These are phyloP conservation scores for Kradibia gibbosae DNA, from an alignment of 1,140 invertebrate genomes.

Conservation along the genomic window DNA sequence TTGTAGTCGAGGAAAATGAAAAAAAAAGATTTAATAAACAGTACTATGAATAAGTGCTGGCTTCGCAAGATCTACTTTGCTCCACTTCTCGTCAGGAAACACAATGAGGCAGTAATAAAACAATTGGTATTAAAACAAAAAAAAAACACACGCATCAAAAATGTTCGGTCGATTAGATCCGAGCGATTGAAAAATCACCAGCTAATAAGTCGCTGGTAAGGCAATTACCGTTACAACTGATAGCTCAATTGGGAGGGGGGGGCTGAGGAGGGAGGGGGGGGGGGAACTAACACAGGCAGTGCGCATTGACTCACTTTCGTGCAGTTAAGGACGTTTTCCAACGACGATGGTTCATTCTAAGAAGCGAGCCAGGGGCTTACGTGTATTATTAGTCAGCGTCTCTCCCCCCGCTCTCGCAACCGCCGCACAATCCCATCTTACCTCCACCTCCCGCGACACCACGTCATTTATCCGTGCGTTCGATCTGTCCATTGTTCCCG, in stretches of 20 bases:
- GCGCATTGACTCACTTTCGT: neutral
- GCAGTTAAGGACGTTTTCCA: neutral
- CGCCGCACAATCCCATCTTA: neutral
- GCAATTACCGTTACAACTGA: neutral
- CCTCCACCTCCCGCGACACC: no score
- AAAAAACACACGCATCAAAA: no score
- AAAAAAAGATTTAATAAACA: no score
- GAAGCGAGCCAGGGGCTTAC: neutral
- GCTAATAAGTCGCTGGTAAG: neutral
- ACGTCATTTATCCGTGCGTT: neutral
- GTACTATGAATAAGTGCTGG: neutral
- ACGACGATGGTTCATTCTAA: neutral
- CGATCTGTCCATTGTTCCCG: constrained; percentile 15
- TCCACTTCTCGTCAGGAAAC: neutral
- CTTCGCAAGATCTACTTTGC: neutral
- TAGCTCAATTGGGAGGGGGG: neutral
- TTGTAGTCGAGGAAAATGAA: neutral
- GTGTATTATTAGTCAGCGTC: neutral
- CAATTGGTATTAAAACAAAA: neutral
- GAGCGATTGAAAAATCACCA: neutral
- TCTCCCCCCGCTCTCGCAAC: neutral
- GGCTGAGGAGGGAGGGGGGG: no score
- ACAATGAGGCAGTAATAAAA: neutral
- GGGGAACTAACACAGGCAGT: neutral
- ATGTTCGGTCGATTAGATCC: neutral